Base-by-base conservation (phyloP, 2,888 invertebrate genomes). In the Microchrysa polita region DNA sequence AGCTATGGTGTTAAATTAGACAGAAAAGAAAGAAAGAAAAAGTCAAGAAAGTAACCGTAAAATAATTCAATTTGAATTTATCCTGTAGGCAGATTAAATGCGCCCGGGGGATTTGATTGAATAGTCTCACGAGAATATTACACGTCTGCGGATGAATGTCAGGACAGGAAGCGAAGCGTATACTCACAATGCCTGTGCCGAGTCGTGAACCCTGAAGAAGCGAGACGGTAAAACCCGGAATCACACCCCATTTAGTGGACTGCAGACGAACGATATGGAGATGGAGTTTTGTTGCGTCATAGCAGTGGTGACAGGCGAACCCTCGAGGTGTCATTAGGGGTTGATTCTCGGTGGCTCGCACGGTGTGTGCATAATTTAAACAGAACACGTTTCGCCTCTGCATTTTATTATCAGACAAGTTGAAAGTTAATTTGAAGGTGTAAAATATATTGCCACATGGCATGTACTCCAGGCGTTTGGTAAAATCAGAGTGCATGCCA, bases 371-470 rank as follows among this genome's bases (percentile, higher is more conserved):
- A 48, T 48, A 48, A 48, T 48, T 48, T 48, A 48, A 48, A n/a
- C 48, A 48, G 48, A 48, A 48, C 48, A 48, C 48, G 48, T 48
- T n/a, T n/a, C 12, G 14, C 5, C 12, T 2, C 48, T 48, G 48
- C 5, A 48, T 48, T 48, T 48, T 48, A 48, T n/a, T 48, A 48
- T n/a, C 48, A 48, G 48, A 48, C 48, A 48, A 48, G 48, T 48
- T 48, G 48, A 12, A 48, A 48, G 48, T 48, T 48, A 48, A 48
- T 48, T 48, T 48, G 48, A 48, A 48, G 48, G 48, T 48, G 48
- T 48, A 48, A 48, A 48, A 48, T 48, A 48, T 48, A 48, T 48
- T n/a, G 48, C 48, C 16, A n/a, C n/a, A n/a, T 48, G 48, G 48
- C 27, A 7, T 34, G 27, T n/a, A n/a, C n/a, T n/a, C n/a, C n/a